These are phyloP conservation scores for Acropora yongei DNA, from an alignment of 64 coral and sea anemone genomes.

Conservation along the genomic window DNA sequence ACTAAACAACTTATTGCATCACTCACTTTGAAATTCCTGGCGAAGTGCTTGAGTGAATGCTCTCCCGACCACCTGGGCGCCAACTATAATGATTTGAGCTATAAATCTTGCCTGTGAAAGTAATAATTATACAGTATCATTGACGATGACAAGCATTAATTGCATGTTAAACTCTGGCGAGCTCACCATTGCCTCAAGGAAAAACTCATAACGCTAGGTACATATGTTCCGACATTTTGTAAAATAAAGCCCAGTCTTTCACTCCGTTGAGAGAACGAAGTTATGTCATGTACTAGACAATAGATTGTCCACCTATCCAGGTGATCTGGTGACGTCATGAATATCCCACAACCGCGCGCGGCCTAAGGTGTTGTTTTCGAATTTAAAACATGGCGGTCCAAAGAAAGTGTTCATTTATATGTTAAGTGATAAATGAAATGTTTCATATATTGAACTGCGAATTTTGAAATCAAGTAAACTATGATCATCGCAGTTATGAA, in stretches of 20 bases:
- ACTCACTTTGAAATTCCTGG: slow-evolving; percentile 99
- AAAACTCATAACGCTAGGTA: background rate
- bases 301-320: background rate
- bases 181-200: slow-evolving; percentile 23
- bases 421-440: too few relatives aligned
- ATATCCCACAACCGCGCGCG: too few relatives aligned
- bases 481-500: too few relatives aligned
- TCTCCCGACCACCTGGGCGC: slow-evolving; percentile 92
- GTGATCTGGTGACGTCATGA: too few relatives aligned
- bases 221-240: background rate
- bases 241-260: background rate
- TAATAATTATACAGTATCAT: background rate
- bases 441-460: too few relatives aligned
- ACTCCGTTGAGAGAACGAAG: background rate
- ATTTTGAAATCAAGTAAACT: too few relatives aligned
- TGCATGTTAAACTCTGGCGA: background rate
- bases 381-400: too few relatives aligned
- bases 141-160: background rate
- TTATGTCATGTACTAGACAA: background rate
- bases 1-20: slow-evolving; percentile 15
- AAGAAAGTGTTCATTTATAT: too few relatives aligned
- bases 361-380: too few relatives aligned
- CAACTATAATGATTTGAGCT: slow-evolving; percentile 97
- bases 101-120: slow-evolving; percentile 84
- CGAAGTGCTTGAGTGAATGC: slow-evolving; percentile 94